A percentile compares a stretch with the other conserved stretches of the same genome.
Evolutionary conservation across 2,113 vertebrate species (phyloP).

Genomic region (Thunnus thynnus): DNA sequence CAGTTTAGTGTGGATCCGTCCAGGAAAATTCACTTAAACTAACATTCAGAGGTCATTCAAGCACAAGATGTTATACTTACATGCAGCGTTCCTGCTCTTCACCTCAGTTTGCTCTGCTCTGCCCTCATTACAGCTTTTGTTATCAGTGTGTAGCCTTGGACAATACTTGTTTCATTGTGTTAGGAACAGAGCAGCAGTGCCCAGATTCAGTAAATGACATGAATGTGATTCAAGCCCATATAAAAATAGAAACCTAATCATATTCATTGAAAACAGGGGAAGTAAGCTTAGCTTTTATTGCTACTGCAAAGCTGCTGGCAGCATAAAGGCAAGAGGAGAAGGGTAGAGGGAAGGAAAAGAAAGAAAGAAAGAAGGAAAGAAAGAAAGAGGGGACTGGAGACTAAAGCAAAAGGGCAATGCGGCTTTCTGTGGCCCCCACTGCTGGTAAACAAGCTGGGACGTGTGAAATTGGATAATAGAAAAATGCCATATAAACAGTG

Average conservation of each 20-base stretch:
- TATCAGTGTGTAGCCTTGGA: constrained; percentile 1
- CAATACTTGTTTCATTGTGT: constrained; percentile 7
- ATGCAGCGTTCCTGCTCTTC: background rate
- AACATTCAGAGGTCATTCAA: constrained; percentile 2
- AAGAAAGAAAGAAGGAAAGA: background rate
- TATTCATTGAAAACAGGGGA: constrained; percentile 55
- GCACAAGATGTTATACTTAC: background rate
- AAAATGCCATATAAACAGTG: constrained; percentile 62
- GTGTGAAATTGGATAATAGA: constrained; percentile 75
- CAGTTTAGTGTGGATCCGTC: background rate
- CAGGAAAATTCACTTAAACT: background rate
- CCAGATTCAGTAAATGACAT: constrained; percentile 35
- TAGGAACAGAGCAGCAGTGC: constrained; percentile 4
- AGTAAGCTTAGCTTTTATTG: constrained; percentile 46
- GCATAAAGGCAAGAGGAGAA: constrained; percentile 19
- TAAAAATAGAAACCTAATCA: constrained; percentile 65
- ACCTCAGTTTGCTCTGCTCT: background rate
- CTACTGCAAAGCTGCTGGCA: constrained; percentile 45
- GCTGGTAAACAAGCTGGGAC: constrained; percentile 67
- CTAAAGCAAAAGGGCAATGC: constrained; percentile 48
- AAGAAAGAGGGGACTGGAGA: constrained; percentile 1
- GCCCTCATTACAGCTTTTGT: constrained; percentile 20
- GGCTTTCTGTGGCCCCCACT: constrained; percentile 53
- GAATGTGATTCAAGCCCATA: constrained; percentile 38
- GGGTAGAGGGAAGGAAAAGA: constrained; percentile 6